A percentile compares a stretch with the other conserved stretches of the same genome.
These are phyloP conservation scores for Crossaster papposus DNA, from an alignment of 53 echinoderm and acorn worm genomes.

Conservation along the genomic window DNA sequence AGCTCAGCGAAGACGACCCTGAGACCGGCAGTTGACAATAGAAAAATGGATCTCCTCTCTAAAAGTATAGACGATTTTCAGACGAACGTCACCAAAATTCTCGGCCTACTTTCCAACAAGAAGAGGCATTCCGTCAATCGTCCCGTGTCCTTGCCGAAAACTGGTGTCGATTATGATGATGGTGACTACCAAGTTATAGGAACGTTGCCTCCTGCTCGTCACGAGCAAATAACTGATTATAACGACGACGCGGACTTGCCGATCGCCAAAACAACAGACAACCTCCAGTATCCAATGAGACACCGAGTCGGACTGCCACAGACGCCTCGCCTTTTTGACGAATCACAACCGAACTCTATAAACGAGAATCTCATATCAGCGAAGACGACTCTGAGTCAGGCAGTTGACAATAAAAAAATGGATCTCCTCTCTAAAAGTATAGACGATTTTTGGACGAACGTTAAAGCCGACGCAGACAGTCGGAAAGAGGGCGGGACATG, in stretches of 20 bases:
- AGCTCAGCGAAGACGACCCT: not conserved
- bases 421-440: not conserved
- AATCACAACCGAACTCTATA: not conserved
- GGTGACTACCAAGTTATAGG: not conserved
- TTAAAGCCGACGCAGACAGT: not conserved
- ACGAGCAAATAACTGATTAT: slow-evolving; percentile 7
- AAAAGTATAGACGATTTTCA: slow-evolving; percentile 15
- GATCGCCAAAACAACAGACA: not conserved
- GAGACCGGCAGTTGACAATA: not conserved
- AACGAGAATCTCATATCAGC: not conserved
- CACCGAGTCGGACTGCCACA: not conserved
- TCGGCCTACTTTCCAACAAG: too few species aligned
- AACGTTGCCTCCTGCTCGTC: not conserved
- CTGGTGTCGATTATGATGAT: not conserved
- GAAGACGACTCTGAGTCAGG: not conserved
- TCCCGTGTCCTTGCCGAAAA: too few species aligned
- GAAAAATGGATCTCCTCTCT: not conserved
- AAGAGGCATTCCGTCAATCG: not conserved
- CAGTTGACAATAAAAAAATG: not conserved
- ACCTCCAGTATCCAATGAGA: not conserved
- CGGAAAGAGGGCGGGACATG: too few species aligned
- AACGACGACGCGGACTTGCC: not conserved
- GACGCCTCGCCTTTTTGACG: not conserved
- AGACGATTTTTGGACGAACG: slow-evolving; percentile 20
- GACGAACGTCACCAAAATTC: slow-evolving; percentile 6